Evolutionary conservation across 2,113 vertebrate genomes (phyloP), one percentile per base, ranked within the genome.

Genomic region (Centrocercus urophasianus): DNA sequence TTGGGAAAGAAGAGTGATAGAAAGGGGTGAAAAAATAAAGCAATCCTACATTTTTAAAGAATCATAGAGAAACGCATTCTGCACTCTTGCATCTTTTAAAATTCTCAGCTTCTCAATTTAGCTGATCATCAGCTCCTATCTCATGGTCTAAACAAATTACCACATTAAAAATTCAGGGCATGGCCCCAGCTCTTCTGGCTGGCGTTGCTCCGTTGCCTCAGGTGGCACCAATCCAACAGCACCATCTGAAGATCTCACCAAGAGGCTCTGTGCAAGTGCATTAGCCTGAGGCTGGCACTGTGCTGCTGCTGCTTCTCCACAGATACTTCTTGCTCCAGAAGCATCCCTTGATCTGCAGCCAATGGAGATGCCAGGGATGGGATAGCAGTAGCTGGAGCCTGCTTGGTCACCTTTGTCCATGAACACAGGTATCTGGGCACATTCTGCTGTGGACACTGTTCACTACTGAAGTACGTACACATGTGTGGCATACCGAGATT

Each of bases 231-330:
- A 27, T 83, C 90, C 83, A 90, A 17, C 0, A 0, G 10, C 80
- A 57, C 60, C 69, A 52, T 82, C 60, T 40, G 57, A 88, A 72
- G 76, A 27, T 71, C 28, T 56, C 21, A 43, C 86, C 54, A 83
- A 88, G 76, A 83, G 38, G 61, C 77, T 36, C 57, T 20, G 65
- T 20, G 67, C 18, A 45, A 90, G 65, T 10, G 63, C 89, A 54
- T 76, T 48, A 28, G 66, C 74, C 38, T 2, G 4, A 60, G 78
- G 43, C 1, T 81, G 83, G 83, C 73, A 57, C 57, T 42, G 1
- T 0, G 0, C n/a, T 73, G 21, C 2, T 8, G 25, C 57, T 66
- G 21, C 2, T 8, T 19, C 61, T 66, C 20, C 70, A 27, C 0
- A 0, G 25, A 74, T 69, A 27, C 77, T 38, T 66, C 19, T 47